A percentile compares a stretch with the other conserved stretches of the same genome.
Conservation (phyloP, 2,797 vertebrate genomes). For the Okamejei kenojei region DNA sequence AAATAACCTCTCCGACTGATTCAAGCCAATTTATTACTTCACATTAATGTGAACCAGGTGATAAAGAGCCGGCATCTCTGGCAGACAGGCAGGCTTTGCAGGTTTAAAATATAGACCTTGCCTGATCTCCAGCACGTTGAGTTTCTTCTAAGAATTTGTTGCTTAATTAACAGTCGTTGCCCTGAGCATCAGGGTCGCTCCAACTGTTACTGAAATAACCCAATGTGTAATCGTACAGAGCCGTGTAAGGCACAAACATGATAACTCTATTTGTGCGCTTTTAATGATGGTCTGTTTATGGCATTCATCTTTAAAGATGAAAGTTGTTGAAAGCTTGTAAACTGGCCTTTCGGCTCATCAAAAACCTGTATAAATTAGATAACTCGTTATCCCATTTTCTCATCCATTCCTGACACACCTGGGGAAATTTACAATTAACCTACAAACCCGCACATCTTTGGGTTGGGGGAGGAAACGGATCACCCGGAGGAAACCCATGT, state of each 20-base stretch:
- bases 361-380: too few species aligned
- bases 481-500: too few species aligned
- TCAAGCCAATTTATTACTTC: constrained; percentile 20
- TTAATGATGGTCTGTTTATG: not conserved
- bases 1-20: constrained; percentile 4
- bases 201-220: not conserved
- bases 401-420: too few species aligned
- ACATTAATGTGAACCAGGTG: constrained; percentile 26
- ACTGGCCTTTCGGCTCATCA: too few species aligned
- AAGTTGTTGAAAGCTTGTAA: too few species aligned
- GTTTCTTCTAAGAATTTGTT: not conserved
- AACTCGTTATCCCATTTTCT: too few species aligned
- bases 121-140: not conserved
- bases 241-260: not conserved
- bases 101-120: not conserved
- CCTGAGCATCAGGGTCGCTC: not conserved
- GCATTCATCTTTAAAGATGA: too few species aligned
- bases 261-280: not conserved
- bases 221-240: not conserved
- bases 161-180: not conserved
- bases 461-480: too few species aligned
- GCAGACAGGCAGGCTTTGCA: not conserved
- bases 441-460: too few species aligned
- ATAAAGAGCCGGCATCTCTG: not conserved
- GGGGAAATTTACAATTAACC: too few species aligned